Evolutionary conservation across 1,140 invertebrate genomes (phyloP), one percentile per base, ranked within the genome.

Genomic region (Cotesia chilonis): DNA sequence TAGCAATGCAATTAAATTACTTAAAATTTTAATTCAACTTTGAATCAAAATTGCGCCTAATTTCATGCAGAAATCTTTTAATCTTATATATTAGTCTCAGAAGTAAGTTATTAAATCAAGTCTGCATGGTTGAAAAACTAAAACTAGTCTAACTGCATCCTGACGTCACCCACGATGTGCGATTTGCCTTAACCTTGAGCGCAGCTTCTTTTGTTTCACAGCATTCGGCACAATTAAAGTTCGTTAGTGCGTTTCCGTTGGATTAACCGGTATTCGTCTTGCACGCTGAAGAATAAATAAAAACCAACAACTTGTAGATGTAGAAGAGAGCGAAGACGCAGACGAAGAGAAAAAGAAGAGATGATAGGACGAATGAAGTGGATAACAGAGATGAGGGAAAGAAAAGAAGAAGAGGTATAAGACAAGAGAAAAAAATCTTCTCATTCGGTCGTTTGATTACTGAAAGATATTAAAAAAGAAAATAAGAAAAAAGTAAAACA

Each of bases 141-240:
- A 84, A 86, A 86, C 83, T 85, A 86, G 84, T 86, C 82, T 84
- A 86, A 84, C 84, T 85, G 84, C 84, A 85, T 85, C 80, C 78
- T 85, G 84, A 86, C 84, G 84, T 86, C 84, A 86, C 84, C 78
- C 80, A 80, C 28, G 28, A 76, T 79, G 76, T 77, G 79, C 80
- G 82, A 82, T 83, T 82, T 83, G 83, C 83, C 81, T 84, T 83
- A 84, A 83, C 84, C 84, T 86, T 86, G 84, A 83, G 72, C 78
- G 78, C 66, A 76, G 78, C 77, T 81, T 47, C 80, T 79, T 81
- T 81, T 81, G 79, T 83, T 83, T 77, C 79, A 51, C 51, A 54
- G 60, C 35, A 71, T 81, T 81, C 76, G 78, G 76, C 77, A 78
- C 80, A 82, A 83, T 83, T 81, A 82, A 82, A 79, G 75, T 78